Evolutionary conservation across 2,113 vertebrate genomes (phyloP).

Genomic region (Tragelaphus strepsiceros): DNA sequence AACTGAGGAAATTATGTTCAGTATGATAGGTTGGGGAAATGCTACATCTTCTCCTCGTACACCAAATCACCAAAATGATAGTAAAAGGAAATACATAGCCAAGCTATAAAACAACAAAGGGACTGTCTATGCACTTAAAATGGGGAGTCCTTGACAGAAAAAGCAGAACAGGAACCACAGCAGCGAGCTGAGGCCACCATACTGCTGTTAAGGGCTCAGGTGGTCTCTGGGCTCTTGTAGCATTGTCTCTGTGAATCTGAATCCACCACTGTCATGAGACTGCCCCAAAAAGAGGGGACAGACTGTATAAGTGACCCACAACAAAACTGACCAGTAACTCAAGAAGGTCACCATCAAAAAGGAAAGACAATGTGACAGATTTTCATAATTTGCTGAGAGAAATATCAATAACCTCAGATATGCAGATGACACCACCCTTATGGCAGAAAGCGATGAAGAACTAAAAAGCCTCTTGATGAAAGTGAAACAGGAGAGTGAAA

Average conservation of each 20-base stretch:
- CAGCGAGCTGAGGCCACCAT: background rate
- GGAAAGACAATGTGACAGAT: background rate
- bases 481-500: background rate
- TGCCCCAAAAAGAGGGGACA: background rate
- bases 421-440: background rate
- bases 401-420: background rate
- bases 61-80: background rate
- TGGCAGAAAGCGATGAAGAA: background rate
- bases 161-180: background rate
- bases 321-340: background rate
- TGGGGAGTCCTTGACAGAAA: background rate
- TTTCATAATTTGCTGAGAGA: background rate
- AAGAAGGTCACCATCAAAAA: background rate
- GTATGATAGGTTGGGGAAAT: background rate
- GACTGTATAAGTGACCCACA: background rate
- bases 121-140: background rate
- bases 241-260: background rate
- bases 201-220: background rate
- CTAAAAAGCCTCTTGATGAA: background rate
- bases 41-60: background rate
- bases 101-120: constrained; percentile 27
- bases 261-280: background rate
- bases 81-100: background rate
- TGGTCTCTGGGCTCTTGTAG: background rate
- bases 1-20: constrained; percentile 20